Base-by-base conservation (phyloP, 1,140 invertebrate species). In the Drosophila persimilis region DNA sequence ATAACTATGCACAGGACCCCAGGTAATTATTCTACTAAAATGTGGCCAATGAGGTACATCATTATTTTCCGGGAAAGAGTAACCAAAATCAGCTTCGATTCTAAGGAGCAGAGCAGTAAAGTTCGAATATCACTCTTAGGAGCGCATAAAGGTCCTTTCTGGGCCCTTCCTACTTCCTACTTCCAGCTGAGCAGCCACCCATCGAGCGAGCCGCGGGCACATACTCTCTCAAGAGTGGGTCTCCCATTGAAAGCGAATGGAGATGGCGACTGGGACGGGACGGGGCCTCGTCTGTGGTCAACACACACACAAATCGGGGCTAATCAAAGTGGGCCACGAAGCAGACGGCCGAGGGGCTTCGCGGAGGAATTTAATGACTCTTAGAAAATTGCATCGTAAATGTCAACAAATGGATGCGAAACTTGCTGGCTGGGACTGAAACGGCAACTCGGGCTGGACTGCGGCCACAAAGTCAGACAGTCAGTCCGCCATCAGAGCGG, bases 301-400 rank as follows among this genome's bases (percentile, higher is more conserved):
- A 39, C 29, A 13, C 35, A 51, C 41, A 61, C 44, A 54, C 47
- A 72, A 79, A 89, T 73, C 64, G 71, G 67, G 83, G 83, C 55
- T 81, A 88, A 88, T 83, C 78, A 88, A 88, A 88, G 75, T 79
- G 47, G 83, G 84, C 54, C 67, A 79, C 3, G 3, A 69, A 48
- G 56, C 44, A 35, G 31, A 22, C 60, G 59, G 45, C 6, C 11
- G 7, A 48, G 54, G 35, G 47, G 20, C 17, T 31, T 35, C 47
- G 50, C n/a, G 26, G n/a, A 47, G 15, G n/a, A 67, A 78, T 86
- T 78, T 77, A 77, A 64, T 72, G 81, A 65, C 65, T 78, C 80
- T 85, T 41, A 26, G 50, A 80, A 85, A 77, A 85, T 69, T 70
- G 80, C 70, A 62, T 86, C 83, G 73, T 86, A 86, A 89, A 86